Percentiles rank a stretch among this genome's conserved stretches.
Conservation (phyloP, 2,113 vertebrate species). For the Ochotona curzoniae region DNA sequence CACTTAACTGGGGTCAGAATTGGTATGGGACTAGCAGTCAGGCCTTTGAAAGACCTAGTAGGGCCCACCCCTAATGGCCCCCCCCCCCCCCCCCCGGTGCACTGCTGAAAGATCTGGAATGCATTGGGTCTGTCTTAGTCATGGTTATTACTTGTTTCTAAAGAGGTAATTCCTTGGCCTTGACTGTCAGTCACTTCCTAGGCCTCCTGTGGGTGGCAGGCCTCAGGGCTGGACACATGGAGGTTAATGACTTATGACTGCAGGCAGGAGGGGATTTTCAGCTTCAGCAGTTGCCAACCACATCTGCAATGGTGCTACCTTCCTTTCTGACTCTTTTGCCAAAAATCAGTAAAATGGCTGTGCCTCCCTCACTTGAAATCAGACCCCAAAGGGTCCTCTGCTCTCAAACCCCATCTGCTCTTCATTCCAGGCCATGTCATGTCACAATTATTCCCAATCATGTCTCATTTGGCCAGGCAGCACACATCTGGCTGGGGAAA, state of each 20-base stretch:
- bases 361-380: constrained; percentile 68
- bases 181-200: not conserved
- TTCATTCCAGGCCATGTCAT: constrained; percentile 80
- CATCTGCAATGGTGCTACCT: constrained; percentile 21
- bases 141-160: not conserved
- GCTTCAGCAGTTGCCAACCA: not conserved
- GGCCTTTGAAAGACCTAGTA: not conserved
- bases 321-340: not conserved
- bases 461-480: constrained; percentile 81
- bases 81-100: not conserved
- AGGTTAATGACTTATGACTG: not conserved
- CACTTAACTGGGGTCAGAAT: not conserved
- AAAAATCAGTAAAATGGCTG: constrained; percentile 41
- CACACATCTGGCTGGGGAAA: constrained; percentile 77
- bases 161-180: not conserved
- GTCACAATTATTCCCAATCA: constrained; percentile 84
- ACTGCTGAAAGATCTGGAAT: not conserved
- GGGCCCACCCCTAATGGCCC: not conserved
- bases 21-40: too few species aligned
- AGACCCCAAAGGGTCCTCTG: constrained; percentile 54
- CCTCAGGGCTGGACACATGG: not conserved
- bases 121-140: not conserved
- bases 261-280: not conserved
- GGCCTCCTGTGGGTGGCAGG: not conserved
- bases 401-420: constrained; percentile 84